Percentiles rank a stretch among this genome's conserved stretches.
These are phyloP conservation scores for Scophthalmus maximus DNA, from an alignment of 2,113 vertebrate species.

Conservation along the genomic window DNA sequence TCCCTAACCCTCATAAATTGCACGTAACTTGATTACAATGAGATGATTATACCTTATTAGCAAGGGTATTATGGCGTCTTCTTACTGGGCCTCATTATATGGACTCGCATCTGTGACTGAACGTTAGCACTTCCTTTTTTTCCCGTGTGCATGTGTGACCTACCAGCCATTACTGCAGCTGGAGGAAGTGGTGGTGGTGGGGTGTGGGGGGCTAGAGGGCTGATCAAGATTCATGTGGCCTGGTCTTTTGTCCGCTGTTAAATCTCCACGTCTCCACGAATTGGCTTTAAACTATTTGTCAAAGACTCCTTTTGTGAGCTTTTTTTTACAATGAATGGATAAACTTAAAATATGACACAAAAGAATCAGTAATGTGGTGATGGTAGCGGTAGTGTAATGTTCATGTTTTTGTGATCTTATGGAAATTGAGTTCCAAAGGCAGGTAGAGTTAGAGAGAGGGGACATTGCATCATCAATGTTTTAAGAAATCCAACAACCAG, in stretches of 20 bases:
- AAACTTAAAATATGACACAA: no score
- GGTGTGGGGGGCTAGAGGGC: background rate
- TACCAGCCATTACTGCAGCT: slow-evolving; percentile 72
- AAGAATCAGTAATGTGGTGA: no score
- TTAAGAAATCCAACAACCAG: no score
- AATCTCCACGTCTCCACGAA: slow-evolving; percentile 19
- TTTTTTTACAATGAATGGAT: no score
- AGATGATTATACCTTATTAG: slow-evolving; percentile 83
- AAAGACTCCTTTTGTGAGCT: no score
- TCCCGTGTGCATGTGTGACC: slow-evolving; percentile 71
- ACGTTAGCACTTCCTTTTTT: slow-evolving; percentile 72
- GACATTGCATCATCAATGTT: no score
- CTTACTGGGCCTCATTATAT: slow-evolving; percentile 79
- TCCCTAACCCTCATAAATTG: slow-evolving; percentile 75
- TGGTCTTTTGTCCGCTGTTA: slow-evolving; percentile 38
- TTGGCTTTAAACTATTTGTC: no score
- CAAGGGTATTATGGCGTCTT: slow-evolving; percentile 77
- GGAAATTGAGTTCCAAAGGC: no score
- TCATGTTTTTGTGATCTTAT: background rate
- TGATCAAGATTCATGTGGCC: slow-evolving; percentile 51
- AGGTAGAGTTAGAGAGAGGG: no score
- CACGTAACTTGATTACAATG: slow-evolving; percentile 79
- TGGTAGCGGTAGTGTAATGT: background rate
- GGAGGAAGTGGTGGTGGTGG: slow-evolving; percentile 43
- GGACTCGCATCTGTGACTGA: slow-evolving; percentile 73